Conservation (phyloP, 1,140 invertebrate species). For the Neodiprion pinetum region DNA sequence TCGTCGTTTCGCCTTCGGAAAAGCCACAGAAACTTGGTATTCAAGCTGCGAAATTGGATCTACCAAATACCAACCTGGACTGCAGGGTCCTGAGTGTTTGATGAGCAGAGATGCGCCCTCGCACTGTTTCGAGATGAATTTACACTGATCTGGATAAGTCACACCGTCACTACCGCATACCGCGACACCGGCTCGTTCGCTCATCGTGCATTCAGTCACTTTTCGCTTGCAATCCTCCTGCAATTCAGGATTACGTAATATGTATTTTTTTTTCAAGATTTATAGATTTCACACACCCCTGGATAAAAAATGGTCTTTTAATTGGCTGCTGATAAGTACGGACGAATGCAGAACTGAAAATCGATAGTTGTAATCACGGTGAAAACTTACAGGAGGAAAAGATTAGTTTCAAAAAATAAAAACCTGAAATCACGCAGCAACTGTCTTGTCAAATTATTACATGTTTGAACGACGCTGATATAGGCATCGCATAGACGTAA, state of each 20-base stretch:
- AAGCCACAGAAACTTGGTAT: conserved; percentile 41
- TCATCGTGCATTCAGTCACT: conserved; percentile 54
- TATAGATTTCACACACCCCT: too few species aligned
- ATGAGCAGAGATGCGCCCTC: conserved; percentile 71
- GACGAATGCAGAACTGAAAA: not conserved
- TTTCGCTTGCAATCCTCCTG: conserved; percentile 59
- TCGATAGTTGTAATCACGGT: too few species aligned
- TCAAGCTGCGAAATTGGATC: not conserved
- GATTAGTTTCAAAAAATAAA: too few species aligned
- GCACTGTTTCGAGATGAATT: conserved; percentile 77
- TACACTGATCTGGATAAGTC: conserved; percentile 80
- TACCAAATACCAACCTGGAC: conserved; percentile 62
- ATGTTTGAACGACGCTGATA: too few species aligned
- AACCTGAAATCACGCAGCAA: too few species aligned
- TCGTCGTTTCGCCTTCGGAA: conserved; percentile 33
- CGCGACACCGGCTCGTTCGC: conserved; percentile 49
- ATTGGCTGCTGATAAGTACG: not conserved
- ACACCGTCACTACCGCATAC: conserved; percentile 83
- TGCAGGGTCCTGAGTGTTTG: conserved; percentile 74
- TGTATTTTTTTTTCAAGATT: too few species aligned
- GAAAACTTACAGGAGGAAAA: too few species aligned
- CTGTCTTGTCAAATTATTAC: too few species aligned
- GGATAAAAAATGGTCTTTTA: not conserved
- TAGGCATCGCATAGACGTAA: too few species aligned
- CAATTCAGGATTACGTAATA: conserved; percentile 21